phyloP scores from a whole-genome alignment of 2,888 invertebrate species.

The Eupithecia exiguata region DNA sequence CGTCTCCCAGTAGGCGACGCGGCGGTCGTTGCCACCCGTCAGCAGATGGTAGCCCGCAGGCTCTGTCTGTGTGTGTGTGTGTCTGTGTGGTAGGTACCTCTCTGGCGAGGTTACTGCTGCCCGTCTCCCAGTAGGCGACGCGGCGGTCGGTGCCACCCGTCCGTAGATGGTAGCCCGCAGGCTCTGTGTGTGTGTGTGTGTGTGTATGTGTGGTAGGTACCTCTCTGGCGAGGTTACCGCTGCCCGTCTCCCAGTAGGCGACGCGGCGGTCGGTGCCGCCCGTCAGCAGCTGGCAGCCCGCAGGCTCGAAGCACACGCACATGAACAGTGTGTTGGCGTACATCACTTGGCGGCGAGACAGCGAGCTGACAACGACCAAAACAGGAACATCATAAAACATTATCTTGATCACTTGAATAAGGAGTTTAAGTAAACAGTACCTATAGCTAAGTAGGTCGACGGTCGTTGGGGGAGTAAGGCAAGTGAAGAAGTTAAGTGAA shows the following conservation, averaged over 20 bases:
- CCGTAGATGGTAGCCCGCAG: constrained; percentile 52
- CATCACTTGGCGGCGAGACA: constrained; percentile 90
- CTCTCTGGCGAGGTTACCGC: constrained; percentile 89
- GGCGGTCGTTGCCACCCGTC: constrained; percentile 48
- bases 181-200: too few species aligned
- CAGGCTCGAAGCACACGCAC: constrained; percentile 89
- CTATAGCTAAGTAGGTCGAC: neutral
- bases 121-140: constrained; percentile 94
- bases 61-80: too few species aligned
- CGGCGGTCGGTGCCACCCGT: constrained; percentile 61
- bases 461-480: neutral
- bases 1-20: constrained; percentile 95
- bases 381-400: neutral
- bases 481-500: too few species aligned
- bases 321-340: constrained; percentile 94
- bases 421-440: neutral
- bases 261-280: constrained; percentile 94
- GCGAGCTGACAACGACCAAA: constrained; percentile 77
- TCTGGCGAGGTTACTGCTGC: constrained; percentile 86
- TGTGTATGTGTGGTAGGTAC: neutral
- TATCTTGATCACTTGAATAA: neutral
- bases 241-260: constrained; percentile 94
- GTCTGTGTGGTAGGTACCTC: neutral
- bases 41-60: constrained; percentile 53
- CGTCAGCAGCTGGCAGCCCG: constrained; percentile 90